These are phyloP conservation scores for Drosophila varians DNA, from an alignment of 1,140 invertebrate species.

Conservation along the genomic window DNA sequence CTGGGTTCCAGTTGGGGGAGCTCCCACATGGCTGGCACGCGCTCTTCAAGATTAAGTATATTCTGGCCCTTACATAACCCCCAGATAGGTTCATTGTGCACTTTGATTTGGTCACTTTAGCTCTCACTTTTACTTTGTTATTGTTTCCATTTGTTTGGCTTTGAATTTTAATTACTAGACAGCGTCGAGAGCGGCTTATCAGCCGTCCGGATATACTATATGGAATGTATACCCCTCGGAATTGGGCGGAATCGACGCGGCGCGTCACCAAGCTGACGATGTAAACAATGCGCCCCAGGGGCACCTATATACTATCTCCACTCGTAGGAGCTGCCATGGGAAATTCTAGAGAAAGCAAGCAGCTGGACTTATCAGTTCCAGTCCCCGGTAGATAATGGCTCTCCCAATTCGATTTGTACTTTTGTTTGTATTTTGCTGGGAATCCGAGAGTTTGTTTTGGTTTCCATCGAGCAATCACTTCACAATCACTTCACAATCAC, in stretches of 20 bases:
- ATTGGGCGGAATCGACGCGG: neutral
- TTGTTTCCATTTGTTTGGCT: slow-evolving; percentile 32
- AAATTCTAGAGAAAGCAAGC: slow-evolving; percentile 50
- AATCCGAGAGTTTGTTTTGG: slow-evolving; percentile 15
- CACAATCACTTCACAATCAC: no score
- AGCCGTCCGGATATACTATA: slow-evolving; percentile 1
- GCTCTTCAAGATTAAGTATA: slow-evolving; percentile 3
- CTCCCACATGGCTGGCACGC: slow-evolving; percentile 14
- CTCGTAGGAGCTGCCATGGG: slow-evolving; percentile 7
- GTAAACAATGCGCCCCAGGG: slow-evolving; percentile 48
- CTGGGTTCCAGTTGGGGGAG: no score
- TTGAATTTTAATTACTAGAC: slow-evolving; percentile 47
- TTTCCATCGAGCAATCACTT: slow-evolving; percentile 15
- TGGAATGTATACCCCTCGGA: slow-evolving; percentile 3
- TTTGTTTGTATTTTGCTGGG: slow-evolving; percentile 13
- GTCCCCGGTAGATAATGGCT: slow-evolving; percentile 1
- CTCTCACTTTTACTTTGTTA: slow-evolving; percentile 54
- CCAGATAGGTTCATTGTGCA: slow-evolving; percentile 10
- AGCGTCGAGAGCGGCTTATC: no score
- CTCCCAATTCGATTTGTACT: slow-evolving; percentile 7
- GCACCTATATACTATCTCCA: no score
- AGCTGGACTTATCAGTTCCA: slow-evolving; percentile 50
- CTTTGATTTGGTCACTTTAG: slow-evolving; percentile 14
- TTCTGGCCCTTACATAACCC: slow-evolving; percentile 19
- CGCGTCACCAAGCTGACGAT: slow-evolving; percentile 51